Evolutionary conservation across 2,113 vertebrate genomes (phyloP).

Genomic region (Eidolon helvum): DNA sequence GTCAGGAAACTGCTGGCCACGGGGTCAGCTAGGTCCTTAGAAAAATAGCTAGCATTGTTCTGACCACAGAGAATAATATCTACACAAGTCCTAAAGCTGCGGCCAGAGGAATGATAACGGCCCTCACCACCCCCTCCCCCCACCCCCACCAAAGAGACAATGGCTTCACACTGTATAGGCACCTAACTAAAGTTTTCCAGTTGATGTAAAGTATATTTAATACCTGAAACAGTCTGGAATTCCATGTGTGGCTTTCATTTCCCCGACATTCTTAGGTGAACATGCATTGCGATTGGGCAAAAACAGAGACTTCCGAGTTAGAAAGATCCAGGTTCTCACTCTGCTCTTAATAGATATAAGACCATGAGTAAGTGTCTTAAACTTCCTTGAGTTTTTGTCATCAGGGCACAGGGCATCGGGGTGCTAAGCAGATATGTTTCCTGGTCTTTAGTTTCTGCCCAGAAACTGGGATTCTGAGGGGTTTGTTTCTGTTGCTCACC

Average conservation of each 20-base stretch:
- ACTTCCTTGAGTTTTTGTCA: not conserved
- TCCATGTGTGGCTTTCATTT: not conserved
- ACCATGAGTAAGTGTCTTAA: not conserved
- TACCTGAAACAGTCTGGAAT: not conserved
- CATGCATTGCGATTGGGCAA: not conserved
- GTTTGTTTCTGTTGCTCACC: not conserved
- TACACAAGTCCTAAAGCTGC: not conserved
- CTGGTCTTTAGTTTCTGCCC: not conserved
- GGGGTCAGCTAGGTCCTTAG: slow-evolving; percentile 7
- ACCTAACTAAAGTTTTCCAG: not conserved
- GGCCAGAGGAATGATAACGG: not conserved
- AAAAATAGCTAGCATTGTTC: slow-evolving; percentile 66
- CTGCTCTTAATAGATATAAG: not conserved
- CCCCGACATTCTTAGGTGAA: not conserved
- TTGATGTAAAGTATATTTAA: not conserved
- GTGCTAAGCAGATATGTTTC: accelerated
- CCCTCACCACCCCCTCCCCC: not conserved
- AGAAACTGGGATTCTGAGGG: not conserved
- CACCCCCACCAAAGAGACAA: not conserved
- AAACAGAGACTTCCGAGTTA: not conserved
- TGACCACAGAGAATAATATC: not conserved
- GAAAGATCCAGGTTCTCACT: not conserved
- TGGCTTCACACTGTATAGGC: not conserved
- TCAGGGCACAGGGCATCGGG: not conserved
- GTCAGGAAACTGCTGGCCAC: slow-evolving; percentile 61